phyloP scores from a whole-genome alignment of 1,140 invertebrate species.

The Semibalanus balanoides region DNA sequence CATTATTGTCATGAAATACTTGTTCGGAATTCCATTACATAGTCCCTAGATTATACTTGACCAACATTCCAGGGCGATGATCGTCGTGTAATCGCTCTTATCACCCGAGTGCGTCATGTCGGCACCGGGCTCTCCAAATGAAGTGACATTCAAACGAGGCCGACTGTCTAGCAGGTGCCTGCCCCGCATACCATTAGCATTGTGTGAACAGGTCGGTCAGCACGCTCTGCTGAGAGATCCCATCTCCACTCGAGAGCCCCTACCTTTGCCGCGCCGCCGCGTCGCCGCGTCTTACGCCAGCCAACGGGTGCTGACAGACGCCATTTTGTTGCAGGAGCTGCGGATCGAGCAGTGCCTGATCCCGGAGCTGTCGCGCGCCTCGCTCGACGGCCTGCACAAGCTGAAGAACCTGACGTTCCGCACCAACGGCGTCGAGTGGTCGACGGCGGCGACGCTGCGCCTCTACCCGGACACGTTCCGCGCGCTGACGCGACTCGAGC shows the following conservation, averaged over 20 bases:
- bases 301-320: neutral
- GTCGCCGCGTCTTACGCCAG: no score
- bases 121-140: neutral
- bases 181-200: neutral
- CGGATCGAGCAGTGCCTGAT: conserved; percentile 64
- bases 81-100: no score
- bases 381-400: conserved; percentile 47
- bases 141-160: neutral
- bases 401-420: conserved; percentile 50
- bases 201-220: neutral
- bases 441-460: conserved; percentile 54
- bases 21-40: no score
- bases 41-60: no score
- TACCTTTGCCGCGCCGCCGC: no score
- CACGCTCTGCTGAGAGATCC: neutral
- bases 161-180: no score
- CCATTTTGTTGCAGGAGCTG: conserved; percentile 41
- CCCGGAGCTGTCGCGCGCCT: conserved; percentile 48
- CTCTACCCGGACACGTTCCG: conserved; percentile 44
- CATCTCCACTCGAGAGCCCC: no score
- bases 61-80: no score
- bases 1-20: no score
- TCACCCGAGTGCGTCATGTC: no score
- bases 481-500: conserved; percentile 19
- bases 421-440: conserved; percentile 63